Evolutionary conservation across 2,113 vertebrate genomes (phyloP).

Genomic region (Sylvietta virens): DNA sequence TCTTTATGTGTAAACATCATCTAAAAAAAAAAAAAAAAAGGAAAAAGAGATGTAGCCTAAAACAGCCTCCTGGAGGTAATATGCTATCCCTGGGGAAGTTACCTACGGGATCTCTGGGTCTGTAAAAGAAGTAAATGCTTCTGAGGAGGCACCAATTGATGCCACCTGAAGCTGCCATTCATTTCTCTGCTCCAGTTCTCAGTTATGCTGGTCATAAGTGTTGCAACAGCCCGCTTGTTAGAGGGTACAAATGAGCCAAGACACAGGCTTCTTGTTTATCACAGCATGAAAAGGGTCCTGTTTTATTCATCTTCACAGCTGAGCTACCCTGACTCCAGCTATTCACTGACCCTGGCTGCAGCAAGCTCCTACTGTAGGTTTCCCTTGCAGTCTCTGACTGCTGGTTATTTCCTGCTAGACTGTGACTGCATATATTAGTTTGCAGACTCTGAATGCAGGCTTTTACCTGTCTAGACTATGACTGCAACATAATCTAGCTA

Average conservation of each 20-base stretch:
- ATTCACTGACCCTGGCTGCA: background rate
- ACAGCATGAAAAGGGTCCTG: background rate
- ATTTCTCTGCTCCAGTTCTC: background rate
- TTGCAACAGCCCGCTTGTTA: background rate
- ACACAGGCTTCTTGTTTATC: background rate
- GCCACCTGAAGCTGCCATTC: background rate
- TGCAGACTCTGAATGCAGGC: background rate
- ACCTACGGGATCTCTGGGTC: background rate
- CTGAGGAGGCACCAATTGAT: background rate
- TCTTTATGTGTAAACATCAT: background rate
- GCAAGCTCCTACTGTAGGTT: background rate
- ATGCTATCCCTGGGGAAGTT: background rate
- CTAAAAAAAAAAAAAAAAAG: background rate
- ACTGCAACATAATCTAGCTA: too few species aligned
- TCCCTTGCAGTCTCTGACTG: background rate
- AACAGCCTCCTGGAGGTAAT: background rate
- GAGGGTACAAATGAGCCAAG: background rate
- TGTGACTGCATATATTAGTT: background rate
- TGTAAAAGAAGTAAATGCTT: background rate
- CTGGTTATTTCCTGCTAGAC: background rate
- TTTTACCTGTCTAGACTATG: background rate
- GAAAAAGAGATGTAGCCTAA: background rate
- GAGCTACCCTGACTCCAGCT: background rate
- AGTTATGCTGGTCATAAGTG: background rate
- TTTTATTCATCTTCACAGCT: background rate